These are phyloP conservation scores for Smittia sp. DNA, from an alignment of 2,888 invertebrate genomes.

Conservation along the genomic window DNA sequence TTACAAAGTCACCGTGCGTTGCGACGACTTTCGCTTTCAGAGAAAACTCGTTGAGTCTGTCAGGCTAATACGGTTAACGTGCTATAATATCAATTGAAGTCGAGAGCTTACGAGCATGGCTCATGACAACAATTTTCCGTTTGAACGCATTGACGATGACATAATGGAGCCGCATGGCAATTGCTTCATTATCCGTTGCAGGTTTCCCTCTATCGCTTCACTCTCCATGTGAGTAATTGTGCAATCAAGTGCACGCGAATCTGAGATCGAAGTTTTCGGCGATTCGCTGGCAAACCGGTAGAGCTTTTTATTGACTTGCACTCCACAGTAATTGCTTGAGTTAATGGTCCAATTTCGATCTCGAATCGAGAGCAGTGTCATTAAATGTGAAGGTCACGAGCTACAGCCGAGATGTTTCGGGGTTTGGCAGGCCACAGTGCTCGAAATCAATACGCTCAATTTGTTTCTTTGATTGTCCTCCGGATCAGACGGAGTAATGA, in stretches of 20 bases:
- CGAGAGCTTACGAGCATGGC: background rate
- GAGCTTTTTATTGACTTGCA: too few relatives aligned
- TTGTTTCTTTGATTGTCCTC: background rate
- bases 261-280: too few relatives aligned
- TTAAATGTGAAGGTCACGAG: background rate
- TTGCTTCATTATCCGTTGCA: background rate
- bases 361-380: background rate
- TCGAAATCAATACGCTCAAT: constrained; percentile 12
- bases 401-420: too few relatives aligned
- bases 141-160: constrained; percentile 13
- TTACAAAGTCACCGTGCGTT: constrained; percentile 9
- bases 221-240: too few relatives aligned
- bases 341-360: background rate
- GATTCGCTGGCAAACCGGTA: too few relatives aligned
- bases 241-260: too few relatives aligned
- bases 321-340: too few relatives aligned
- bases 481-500: background rate
- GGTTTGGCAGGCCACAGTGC: too few relatives aligned
- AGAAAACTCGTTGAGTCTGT: constrained; percentile 12
- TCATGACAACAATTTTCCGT: constrained; percentile 18
- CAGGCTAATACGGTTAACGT: background rate
- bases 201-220: too few relatives aligned
- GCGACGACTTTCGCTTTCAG: constrained; percentile 1
- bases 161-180: background rate
- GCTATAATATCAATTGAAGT: constrained; percentile 12